These are phyloP conservation scores for Orchesella cincta DNA, from an alignment of 1,140 invertebrate species.

Conservation along the genomic window DNA sequence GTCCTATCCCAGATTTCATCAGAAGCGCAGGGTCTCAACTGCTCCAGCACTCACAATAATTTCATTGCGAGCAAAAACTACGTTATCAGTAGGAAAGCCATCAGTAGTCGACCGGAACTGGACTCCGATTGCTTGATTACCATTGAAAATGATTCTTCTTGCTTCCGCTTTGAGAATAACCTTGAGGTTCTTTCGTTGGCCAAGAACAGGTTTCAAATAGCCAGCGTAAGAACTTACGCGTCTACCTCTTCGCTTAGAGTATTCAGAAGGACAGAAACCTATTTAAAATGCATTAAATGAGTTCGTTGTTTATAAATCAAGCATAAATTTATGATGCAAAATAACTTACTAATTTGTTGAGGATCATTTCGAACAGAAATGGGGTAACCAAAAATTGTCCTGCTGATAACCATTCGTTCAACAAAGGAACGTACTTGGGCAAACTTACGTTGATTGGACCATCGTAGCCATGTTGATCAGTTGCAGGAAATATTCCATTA, in stretches of 20 bases:
- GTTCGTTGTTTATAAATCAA: too few relatives aligned
- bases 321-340: too few relatives aligned
- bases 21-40: too few relatives aligned
- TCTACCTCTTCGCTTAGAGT: slow-evolving; percentile 1
- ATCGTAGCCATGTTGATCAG: slow-evolving; percentile 30
- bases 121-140: too few relatives aligned
- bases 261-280: slow-evolving; percentile 35
- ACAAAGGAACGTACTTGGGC: not conserved
- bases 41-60: slow-evolving; percentile 53
- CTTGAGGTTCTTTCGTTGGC: not conserved
- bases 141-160: too few relatives aligned
- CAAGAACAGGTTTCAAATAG: slow-evolving; percentile 26
- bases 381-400: slow-evolving; percentile 26
- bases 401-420: slow-evolving; percentile 10
- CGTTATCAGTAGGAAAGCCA: not conserved
- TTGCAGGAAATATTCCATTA: slow-evolving; percentile 12
- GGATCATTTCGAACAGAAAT: slow-evolving; percentile 24
- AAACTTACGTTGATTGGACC: slow-evolving; percentile 26
- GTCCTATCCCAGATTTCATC: too few relatives aligned
- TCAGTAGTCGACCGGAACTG: not conserved
- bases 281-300: too few relatives aligned
- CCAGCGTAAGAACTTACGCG: slow-evolving; percentile 24
- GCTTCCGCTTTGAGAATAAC: not conserved
- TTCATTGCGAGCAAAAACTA: slow-evolving; percentile 48
- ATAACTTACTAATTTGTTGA: slow-evolving; percentile 26